Evolutionary conservation across 2,113 vertebrate species (phyloP), one percentile per base, ranked within the genome.

Genomic region (Mormoops blainvillei): DNA sequence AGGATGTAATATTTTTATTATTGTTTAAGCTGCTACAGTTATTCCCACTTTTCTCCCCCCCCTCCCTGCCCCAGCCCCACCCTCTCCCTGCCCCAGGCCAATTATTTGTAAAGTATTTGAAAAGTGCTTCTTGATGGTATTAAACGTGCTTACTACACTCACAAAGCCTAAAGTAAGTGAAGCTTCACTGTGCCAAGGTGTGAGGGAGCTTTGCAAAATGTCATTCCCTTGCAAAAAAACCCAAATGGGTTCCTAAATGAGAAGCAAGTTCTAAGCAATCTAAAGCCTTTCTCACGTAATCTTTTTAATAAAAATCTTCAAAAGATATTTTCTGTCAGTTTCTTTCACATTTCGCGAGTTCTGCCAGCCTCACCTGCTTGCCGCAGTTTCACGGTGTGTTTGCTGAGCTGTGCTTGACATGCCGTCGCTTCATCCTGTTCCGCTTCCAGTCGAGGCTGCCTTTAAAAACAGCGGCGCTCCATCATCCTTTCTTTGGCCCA

Each of bases 401-500:
- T 81, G 54, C 50, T 43, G 54, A 56, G 41, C 70, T 77, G 71
- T 71, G 58, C 76, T 94, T 97, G 91, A 90, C 56, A 43, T 86
- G 76, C 22, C 84, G 31, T 16, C 48, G 38, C 20, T 96, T 97
- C 5, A 5, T 48, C 92, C 74, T 91, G 16, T 89, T 91, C 43
- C 50, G 12, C 24, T 31, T 61, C 54, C 20, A 1, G 24, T 87
- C 76, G 68, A 4, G 52, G 43, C 68, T 87, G 82, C 65, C 52
- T 95, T 97, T 96, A 70, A 83, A 91, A 96, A 74, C 76, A 96
- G 87, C 94, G 78, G 52, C 56, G 90, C 76, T 85, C 84, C 90
- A 73, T 71, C 90, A 89, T 78, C 81, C 84, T 96, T 97, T 89
- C 89, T 43, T 96, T 96, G 93, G 71, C 71, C 74, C 91, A 52